phyloP scores from a whole-genome alignment of 2,113 vertebrate species.

The Cephalopholis sonnerati region DNA sequence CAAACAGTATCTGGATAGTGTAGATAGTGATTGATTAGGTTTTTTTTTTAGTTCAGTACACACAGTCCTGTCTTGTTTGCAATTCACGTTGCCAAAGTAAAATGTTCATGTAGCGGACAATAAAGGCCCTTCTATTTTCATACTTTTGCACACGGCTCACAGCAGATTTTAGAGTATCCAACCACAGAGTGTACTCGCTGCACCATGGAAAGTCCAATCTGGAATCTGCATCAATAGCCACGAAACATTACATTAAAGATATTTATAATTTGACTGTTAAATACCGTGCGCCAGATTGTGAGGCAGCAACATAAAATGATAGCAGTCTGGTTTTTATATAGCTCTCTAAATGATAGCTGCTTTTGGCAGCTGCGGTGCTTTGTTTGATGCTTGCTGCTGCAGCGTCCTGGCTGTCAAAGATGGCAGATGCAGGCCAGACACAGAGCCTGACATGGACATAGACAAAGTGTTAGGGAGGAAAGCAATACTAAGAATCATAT shows the following conservation, averaged over 20 bases:
- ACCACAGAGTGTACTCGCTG: neutral
- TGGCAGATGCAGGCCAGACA: slow-evolving; percentile 46
- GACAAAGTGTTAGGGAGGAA: slow-evolving; percentile 23
- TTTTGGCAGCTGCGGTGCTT: slow-evolving; percentile 39
- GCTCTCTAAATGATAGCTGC: slow-evolving; percentile 1
- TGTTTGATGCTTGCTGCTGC: slow-evolving; percentile 35
- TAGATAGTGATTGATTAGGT: neutral
- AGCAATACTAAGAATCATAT: slow-evolving; percentile 23
- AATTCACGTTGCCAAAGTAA: neutral
- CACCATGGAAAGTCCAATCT: neutral
- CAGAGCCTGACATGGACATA: slow-evolving; percentile 13
- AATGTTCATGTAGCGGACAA: neutral
- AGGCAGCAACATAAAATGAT: neutral
- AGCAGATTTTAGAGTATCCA: neutral
- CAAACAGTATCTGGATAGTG: neutral
- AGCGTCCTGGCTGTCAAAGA: slow-evolving; percentile 31
- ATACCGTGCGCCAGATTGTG: neutral
- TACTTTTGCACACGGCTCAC: neutral
- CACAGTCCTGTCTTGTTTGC: neutral
- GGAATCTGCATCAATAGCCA: neutral
- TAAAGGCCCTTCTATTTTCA: neutral
- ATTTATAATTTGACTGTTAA: neutral
- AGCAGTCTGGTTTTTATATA: slow-evolving; percentile 28
- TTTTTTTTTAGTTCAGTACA: neutral
- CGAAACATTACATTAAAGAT: neutral